phyloP scores from a whole-genome alignment of 2,797 vertebrate species.

The Remorina albescens region DNA sequence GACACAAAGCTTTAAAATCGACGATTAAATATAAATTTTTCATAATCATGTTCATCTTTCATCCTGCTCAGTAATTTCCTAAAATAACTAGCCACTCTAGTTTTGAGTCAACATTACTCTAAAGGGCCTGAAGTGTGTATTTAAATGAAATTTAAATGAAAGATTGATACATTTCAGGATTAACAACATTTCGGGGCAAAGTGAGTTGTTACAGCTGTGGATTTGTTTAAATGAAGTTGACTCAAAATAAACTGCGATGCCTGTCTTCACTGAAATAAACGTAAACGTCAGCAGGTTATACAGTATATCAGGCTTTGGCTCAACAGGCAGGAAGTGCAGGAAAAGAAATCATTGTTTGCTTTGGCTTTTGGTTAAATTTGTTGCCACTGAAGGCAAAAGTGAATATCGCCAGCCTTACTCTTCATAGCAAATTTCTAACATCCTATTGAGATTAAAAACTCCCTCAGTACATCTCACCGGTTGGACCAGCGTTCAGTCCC shows the following conservation, averaged over 20 bases:
- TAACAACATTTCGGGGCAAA: background rate
- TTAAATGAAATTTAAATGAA: no score
- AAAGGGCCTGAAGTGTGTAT: no score
- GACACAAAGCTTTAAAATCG: background rate
- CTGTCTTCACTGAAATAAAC: background rate
- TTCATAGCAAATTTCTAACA: background rate
- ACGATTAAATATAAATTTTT: background rate
- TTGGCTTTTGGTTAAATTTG: background rate
- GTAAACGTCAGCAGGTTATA: background rate
- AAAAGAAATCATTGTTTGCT: background rate
- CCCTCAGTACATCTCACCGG: background rate
- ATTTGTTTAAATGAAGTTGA: background rate
- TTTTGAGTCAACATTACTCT: no score
- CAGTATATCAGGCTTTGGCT: background rate
- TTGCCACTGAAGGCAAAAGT: background rate
- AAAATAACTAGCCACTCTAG: background rate
- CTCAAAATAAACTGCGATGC: background rate
- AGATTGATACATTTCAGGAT: background rate
- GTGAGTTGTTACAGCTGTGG: background rate
- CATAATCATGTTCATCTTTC: background rate
- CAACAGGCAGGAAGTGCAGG: no score
- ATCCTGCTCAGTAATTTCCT: background rate
- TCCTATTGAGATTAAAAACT: background rate
- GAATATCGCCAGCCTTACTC: background rate
- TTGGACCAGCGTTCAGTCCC: constrained; percentile 11